A percentile compares a stretch with the other conserved stretches of the same genome.
phyloP scores from a whole-genome alignment of 2,888 invertebrate species.

The Melinopterus prodromus region DNA sequence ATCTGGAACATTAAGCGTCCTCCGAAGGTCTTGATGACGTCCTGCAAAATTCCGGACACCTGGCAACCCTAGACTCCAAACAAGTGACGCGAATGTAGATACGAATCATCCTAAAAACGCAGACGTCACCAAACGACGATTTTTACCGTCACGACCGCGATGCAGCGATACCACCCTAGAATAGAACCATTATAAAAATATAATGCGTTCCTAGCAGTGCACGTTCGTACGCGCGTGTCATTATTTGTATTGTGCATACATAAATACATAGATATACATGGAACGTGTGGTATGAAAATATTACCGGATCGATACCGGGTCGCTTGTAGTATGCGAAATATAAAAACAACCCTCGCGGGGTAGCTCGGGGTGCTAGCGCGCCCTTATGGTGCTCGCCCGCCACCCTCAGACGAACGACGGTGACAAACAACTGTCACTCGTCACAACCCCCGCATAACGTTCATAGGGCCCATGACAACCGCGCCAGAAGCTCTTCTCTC shows the following conservation, averaged over 20 bases:
- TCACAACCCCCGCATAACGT: neutral
- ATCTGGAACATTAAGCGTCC: too few species aligned
- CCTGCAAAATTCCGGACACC: too few species aligned
- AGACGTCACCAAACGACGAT: too few species aligned
- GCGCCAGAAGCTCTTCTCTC: slow-evolving; percentile 44
- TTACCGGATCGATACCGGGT: slow-evolving; percentile 55
- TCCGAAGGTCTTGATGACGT: too few species aligned
- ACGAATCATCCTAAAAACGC: too few species aligned
- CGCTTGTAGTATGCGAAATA: slow-evolving; percentile 43
- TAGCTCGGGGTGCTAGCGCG: slow-evolving; percentile 43
- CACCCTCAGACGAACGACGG: slow-evolving; percentile 49
- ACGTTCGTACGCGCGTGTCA: neutral
- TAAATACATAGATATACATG: neutral
- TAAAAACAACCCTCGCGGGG: slow-evolving; percentile 45
- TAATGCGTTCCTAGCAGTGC: too few species aligned
- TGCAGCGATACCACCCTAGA: too few species aligned
- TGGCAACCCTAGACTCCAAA: too few species aligned
- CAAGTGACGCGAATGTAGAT: too few species aligned
- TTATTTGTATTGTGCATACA: neutral
- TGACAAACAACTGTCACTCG: slow-evolving; percentile 57
- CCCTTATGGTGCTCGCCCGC: slow-evolving; percentile 43
- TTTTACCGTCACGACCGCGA: too few species aligned
- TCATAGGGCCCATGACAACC: neutral
- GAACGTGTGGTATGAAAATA: slow-evolving; percentile 50
- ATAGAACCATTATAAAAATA: too few species aligned